Evolutionary conservation across 53 echinoderm and acorn worm genomes (phyloP).

Genomic region (Temnopleurus reevesii): DNA sequence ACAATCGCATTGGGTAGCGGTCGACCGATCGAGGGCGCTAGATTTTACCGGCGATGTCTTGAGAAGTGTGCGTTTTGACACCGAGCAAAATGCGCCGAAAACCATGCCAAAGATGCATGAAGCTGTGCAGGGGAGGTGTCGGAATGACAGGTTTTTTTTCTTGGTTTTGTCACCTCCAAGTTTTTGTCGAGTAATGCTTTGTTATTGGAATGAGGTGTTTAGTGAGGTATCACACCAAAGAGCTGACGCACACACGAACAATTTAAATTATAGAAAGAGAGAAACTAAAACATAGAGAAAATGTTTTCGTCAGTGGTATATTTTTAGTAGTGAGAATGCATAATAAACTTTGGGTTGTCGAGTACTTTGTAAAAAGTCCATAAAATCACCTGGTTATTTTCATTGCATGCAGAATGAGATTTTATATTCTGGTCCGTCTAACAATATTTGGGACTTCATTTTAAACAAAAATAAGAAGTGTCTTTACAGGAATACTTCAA

Average conservation of each 20-base stretch:
- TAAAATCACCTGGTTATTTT: background rate
- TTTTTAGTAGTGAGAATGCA: background rate
- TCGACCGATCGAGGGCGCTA: slow-evolving; percentile 47
- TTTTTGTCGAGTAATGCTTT: slow-evolving; percentile 16
- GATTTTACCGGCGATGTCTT: slow-evolving; percentile 53
- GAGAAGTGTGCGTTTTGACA: slow-evolving; percentile 29
- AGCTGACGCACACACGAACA: background rate
- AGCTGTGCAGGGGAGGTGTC: slow-evolving; percentile 45
- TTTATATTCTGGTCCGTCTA: too few relatives aligned
- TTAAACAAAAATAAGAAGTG: too few relatives aligned
- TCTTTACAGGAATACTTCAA: too few relatives aligned
- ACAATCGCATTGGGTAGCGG: slow-evolving; percentile 43
- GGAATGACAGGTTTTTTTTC: slow-evolving; percentile 41
- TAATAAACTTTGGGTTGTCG: background rate
- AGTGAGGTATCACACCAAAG: slow-evolving; percentile 16
- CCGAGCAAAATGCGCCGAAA: slow-evolving; percentile 28
- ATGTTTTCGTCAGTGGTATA: background rate
- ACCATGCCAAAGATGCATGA: slow-evolving; percentile 41
- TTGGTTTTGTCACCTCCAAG: slow-evolving; percentile 42
- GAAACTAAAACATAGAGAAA: background rate
- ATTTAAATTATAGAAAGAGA: background rate
- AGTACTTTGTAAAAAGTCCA: background rate
- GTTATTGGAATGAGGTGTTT: slow-evolving; percentile 51
- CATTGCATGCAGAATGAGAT: too few relatives aligned
- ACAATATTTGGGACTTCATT: too few relatives aligned